Conservation (phyloP, 2,888 invertebrate species). For the Pegoplata infirma region DNA sequence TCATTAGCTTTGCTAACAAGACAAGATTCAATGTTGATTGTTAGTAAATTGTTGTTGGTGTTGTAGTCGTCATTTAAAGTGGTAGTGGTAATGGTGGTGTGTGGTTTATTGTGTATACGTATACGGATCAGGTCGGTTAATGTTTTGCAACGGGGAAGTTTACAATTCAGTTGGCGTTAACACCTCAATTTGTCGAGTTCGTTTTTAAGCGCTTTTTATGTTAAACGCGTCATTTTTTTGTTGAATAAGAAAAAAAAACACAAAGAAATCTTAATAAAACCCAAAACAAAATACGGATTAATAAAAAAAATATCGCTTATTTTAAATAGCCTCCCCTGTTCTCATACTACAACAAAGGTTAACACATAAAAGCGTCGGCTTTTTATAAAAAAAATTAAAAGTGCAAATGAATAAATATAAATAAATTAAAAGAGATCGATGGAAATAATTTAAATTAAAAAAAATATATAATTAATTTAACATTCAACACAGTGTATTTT, state of each 20-base stretch:
- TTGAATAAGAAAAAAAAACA: constrained; percentile 16
- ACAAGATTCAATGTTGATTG: constrained; percentile 52
- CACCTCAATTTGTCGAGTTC: constrained; percentile 74
- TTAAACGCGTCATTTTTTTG: constrained; percentile 46
- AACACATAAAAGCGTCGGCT: constrained; percentile 35
- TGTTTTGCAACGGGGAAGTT: constrained; percentile 67
- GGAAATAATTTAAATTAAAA: background rate
- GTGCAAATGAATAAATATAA: constrained; percentile 1
- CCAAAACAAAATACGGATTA: constrained; percentile 46
- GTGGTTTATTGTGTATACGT: constrained; percentile 43
- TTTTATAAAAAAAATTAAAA: constrained; percentile 16
- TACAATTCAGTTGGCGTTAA: constrained; percentile 70
- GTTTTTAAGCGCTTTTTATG: constrained; percentile 63
- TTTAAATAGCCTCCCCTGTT: no score
- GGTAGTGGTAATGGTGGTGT: constrained; percentile 61
- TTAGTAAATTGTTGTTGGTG: constrained; percentile 49
- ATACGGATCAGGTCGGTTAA: constrained; percentile 36
- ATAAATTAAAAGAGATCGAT: background rate
- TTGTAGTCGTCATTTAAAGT: no score
- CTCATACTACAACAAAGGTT: background rate
- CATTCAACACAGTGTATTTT: background rate
- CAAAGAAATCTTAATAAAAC: constrained; percentile 21
- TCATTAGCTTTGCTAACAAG: constrained; percentile 62
- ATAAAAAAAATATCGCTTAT: background rate
- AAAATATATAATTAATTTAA: constrained; percentile 2